phyloP scores from a whole-genome alignment of 1,140 invertebrate species.

The Drosophila nigrodunni region DNA sequence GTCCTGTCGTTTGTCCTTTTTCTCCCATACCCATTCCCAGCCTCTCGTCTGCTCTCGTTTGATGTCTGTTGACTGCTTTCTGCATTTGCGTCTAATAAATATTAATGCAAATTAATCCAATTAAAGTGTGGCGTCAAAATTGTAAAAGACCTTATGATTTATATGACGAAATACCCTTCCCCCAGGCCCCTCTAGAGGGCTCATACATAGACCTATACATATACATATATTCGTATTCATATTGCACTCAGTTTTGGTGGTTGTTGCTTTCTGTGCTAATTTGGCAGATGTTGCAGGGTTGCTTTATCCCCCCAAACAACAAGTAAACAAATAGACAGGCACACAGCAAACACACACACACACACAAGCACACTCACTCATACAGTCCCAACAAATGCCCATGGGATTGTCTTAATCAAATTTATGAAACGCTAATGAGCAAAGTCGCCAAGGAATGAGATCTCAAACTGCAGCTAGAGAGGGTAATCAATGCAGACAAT shows the following conservation, averaged over 20 bases:
- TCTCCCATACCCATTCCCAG: not conserved
- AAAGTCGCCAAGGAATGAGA: slow-evolving; percentile 45
- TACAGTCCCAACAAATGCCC: slow-evolving; percentile 35
- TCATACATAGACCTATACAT: slow-evolving; percentile 35
- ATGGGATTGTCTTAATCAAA: slow-evolving; percentile 81
- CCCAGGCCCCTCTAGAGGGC: not conserved
- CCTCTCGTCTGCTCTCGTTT: slow-evolving; percentile 8
- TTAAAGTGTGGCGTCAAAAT: slow-evolving; percentile 78
- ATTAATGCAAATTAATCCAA: slow-evolving; percentile 83
- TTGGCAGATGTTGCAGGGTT: slow-evolving; percentile 72
- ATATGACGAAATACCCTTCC: slow-evolving; percentile 12
- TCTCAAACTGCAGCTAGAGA: slow-evolving; percentile 32
- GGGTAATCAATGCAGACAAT: slow-evolving; percentile 42
- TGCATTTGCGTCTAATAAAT: slow-evolving; percentile 80
- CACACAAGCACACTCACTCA: not conserved
- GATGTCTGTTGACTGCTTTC: slow-evolving; percentile 37
- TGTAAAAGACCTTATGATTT: slow-evolving; percentile 76
- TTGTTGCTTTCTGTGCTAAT: slow-evolving; percentile 67
- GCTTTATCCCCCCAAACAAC: slow-evolving; percentile 20
- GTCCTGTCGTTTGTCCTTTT: slow-evolving; percentile 6
- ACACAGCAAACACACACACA: slow-evolving; percentile 1
- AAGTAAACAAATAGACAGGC: slow-evolving; percentile 22
- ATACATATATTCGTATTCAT: slow-evolving; percentile 30
- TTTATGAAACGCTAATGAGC: slow-evolving; percentile 82
- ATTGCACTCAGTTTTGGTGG: slow-evolving; percentile 64